Evolutionary conservation across 2,113 vertebrate species (phyloP).

Genomic region (Lophotis ruficrista): DNA sequence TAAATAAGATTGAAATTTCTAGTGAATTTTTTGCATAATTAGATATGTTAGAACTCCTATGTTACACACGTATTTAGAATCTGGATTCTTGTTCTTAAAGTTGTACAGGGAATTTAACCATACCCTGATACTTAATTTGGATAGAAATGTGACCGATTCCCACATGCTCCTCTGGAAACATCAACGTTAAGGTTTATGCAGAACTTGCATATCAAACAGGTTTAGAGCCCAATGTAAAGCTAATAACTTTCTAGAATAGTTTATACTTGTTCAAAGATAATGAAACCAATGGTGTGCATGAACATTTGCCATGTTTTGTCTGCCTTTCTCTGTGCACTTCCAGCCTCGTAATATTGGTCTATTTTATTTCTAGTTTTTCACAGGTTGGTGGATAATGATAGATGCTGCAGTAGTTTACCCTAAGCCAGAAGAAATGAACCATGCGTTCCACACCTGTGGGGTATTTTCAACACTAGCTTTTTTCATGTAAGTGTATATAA

Average conservation of each 20-base stretch:
- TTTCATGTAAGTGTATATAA: slow-evolving; percentile 86
- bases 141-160: not conserved
- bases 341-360: not conserved
- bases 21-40: not conserved
- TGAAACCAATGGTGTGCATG: too few species aligned
- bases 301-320: not conserved
- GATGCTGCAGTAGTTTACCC: slow-evolving; percentile 87
- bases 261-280: not conserved
- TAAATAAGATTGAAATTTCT: not conserved
- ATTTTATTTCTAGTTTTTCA: slow-evolving; percentile 82
- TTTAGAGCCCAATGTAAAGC: not conserved
- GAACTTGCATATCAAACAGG: not conserved
- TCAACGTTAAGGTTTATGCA: rapidly evolving
- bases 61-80: not conserved
- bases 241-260: not conserved
- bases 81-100: not conserved
- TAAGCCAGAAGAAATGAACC: slow-evolving; percentile 82
- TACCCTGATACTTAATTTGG: not conserved
- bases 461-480: slow-evolving; percentile 93
- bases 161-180: not conserved
- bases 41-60: not conserved
- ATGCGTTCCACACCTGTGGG: slow-evolving; percentile 91
- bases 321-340: not conserved
- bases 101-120: not conserved
- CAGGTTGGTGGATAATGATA: slow-evolving; percentile 95